Conservation (phyloP, 2,113 vertebrate species). For the Urocynchramus pylzowi region DNA sequence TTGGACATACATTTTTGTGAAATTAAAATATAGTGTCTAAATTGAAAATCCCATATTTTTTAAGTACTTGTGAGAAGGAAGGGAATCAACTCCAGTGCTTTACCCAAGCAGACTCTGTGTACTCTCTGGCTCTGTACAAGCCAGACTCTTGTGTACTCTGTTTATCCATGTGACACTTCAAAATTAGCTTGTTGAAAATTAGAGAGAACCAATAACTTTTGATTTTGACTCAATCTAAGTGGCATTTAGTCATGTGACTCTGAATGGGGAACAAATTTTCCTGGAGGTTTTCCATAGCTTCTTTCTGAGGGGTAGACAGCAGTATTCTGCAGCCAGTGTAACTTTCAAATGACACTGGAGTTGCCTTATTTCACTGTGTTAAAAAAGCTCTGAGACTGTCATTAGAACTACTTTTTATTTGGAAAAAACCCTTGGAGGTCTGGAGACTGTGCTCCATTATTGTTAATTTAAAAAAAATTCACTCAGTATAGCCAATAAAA, state of each 20-base stretch:
- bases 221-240: not conserved
- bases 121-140: no score
- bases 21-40: not conserved
- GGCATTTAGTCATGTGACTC: not conserved
- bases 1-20: not conserved
- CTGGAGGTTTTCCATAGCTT: not conserved
- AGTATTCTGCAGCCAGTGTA: not conserved
- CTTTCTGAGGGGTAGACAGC: not conserved
- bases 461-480: not conserved
- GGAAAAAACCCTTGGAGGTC: not conserved
- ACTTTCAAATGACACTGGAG: not conserved
- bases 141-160: accelerated
- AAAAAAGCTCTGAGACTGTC: not conserved
- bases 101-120: no score
- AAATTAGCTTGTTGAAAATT: not conserved
- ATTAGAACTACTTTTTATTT: not conserved
- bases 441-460: not conserved
- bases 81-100: not conserved
- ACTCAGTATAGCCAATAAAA: not conserved
- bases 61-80: not conserved
- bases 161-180: not conserved
- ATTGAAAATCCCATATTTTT: not conserved
- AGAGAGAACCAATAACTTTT: not conserved
- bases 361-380: not conserved
- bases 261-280: not conserved